Evolutionary conservation across 1,140 invertebrate genomes (phyloP).

Genomic region (Calliopsis andreniformis): DNA sequence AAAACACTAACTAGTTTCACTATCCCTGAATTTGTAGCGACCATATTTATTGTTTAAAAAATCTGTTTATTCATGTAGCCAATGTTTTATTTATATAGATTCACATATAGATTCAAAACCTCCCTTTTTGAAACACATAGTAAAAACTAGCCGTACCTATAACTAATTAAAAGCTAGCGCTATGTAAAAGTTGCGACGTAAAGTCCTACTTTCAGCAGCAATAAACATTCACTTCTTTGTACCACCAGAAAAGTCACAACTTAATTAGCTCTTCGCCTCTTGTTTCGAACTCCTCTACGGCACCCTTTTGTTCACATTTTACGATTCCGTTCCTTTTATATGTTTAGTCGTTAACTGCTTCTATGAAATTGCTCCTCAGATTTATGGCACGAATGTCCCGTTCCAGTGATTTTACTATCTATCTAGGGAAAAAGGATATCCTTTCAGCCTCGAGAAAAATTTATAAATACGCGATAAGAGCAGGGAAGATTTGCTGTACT

Average conservation of each 20-base stretch:
- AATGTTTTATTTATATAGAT: no score
- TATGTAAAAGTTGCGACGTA: no score
- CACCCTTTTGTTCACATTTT: neutral
- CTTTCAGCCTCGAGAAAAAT: neutral
- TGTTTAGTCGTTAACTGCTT: neutral
- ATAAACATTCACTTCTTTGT: conserved; percentile 2
- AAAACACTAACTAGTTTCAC: no score
- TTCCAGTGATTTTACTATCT: neutral
- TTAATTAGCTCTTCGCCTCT: conserved; percentile 50
- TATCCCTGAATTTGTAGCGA: no score
- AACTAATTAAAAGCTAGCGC: neutral
- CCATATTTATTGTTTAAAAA: no score
- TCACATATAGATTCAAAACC: no score
- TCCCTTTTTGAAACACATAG: neutral
- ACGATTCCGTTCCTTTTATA: conserved; percentile 1
- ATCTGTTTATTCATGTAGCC: no score
- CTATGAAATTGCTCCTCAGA: neutral
- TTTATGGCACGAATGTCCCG: neutral
- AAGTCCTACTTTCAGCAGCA: neutral
- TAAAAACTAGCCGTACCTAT: neutral
- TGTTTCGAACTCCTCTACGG: neutral
- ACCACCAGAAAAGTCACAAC: conserved; percentile 16
- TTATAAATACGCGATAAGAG: conserved; percentile 5
- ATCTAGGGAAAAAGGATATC: neutral
- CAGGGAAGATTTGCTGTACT: neutral